Percentiles rank a stretch among this genome's conserved stretches.
Evolutionary conservation across 2,888 invertebrate genomes (phyloP).

Genomic region (Napeogenes sylphis): DNA sequence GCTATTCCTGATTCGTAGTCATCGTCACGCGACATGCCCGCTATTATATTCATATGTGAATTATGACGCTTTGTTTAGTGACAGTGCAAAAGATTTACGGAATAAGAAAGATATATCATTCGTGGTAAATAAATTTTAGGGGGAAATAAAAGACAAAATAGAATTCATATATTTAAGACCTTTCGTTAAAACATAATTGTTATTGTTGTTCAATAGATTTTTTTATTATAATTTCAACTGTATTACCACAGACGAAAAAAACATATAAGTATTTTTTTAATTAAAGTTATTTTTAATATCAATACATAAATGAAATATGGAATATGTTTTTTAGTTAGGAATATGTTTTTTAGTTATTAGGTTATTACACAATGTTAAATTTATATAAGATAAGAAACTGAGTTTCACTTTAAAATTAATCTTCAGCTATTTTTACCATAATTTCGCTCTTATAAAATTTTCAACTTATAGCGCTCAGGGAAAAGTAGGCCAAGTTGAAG

Average conservation of each 20-base stretch:
- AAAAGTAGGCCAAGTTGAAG: constrained; percentile 19
- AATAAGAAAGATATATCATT: constrained; percentile 21
- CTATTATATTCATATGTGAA: constrained; percentile 43
- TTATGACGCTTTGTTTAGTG: constrained; percentile 42
- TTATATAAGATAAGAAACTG: not conserved
- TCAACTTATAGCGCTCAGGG: not conserved
- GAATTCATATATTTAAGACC: no score
- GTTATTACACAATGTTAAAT: constrained; percentile 1
- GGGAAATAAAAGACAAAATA: constrained; percentile 7
- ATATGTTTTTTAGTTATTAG: no score
- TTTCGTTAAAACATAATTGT: no score
- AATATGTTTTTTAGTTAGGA: no score
- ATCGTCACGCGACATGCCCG: constrained; percentile 17
- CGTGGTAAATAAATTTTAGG: constrained; percentile 5
- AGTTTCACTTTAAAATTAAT: not conserved
- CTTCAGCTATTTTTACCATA: not conserved
- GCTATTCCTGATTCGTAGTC: not conserved
- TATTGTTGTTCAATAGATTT: no score
- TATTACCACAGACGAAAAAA: no score
- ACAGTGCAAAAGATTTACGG: constrained; percentile 39
- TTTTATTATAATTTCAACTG: no score
- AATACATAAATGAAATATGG: no score
- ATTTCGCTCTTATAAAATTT: constrained; percentile 4
- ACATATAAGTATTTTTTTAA: no score
- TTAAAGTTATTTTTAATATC: no score